A percentile compares a stretch with the other conserved stretches of the same genome.
Evolutionary conservation across 2,888 invertebrate genomes (phyloP).

Genomic region (Epicampocera succincta): DNA sequence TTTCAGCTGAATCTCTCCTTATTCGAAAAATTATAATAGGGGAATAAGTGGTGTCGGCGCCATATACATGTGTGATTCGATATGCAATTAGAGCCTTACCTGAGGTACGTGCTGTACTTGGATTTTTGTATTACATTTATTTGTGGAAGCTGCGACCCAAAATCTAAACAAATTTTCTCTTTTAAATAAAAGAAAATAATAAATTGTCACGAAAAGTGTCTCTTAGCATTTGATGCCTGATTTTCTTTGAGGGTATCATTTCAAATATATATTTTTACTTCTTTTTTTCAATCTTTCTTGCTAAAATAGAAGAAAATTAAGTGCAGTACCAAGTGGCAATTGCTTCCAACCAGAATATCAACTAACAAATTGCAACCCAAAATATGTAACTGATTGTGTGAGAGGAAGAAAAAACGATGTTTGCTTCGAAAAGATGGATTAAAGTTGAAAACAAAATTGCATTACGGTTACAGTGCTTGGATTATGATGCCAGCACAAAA

Average conservation of each 20-base stretch:
- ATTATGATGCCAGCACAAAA: conserved; percentile 24
- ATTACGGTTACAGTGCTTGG: conserved; percentile 7
- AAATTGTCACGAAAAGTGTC: too few relatives aligned
- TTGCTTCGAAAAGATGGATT: conserved; percentile 19
- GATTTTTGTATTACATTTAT: too few relatives aligned
- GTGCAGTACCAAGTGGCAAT: conserved; percentile 55
- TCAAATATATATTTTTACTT: conserved; percentile 15
- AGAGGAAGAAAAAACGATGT: not conserved
- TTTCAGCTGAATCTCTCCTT: too few relatives aligned
- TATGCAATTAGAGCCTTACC: too few relatives aligned
- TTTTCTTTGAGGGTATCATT: conserved; percentile 18
- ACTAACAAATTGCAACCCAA: conserved; percentile 27
- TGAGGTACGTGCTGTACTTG: too few relatives aligned
- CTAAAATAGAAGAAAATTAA: conserved; percentile 57
- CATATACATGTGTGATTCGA: too few relatives aligned
- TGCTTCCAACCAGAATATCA: conserved; percentile 17
- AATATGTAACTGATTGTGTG: conserved; percentile 7
- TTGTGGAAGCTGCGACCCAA: too few relatives aligned
- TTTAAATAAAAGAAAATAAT: too few relatives aligned
- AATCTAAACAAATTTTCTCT: too few relatives aligned
- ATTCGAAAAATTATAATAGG: too few relatives aligned
- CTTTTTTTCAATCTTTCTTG: conserved; percentile 1
- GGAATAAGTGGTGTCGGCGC: too few relatives aligned
- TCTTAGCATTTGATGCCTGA: not conserved
- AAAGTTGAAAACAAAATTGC: conserved; percentile 22